phyloP scores from a whole-genome alignment of 2,888 invertebrate species.

The Zaprionus lineosus region DNA sequence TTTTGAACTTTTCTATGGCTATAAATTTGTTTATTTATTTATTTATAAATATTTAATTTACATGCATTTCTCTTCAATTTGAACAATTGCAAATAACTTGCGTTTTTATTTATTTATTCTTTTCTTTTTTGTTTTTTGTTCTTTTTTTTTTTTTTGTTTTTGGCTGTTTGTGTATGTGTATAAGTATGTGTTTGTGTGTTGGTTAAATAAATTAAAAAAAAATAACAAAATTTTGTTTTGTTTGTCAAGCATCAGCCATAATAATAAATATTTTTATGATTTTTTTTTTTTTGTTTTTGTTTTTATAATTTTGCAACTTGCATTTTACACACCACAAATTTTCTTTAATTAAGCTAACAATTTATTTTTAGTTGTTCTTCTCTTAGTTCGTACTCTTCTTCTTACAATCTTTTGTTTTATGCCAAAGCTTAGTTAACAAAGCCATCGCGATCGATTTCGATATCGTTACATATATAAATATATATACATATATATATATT shows the following conservation, averaged over 20 bases:
- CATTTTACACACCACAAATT: conserved; percentile 34
- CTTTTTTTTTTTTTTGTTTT: not conserved
- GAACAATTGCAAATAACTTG: conserved; percentile 22
- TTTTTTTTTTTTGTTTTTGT: no score
- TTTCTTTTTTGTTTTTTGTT: conserved; percentile 5
- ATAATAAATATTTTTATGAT: no score
- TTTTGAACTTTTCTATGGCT: conserved; percentile 60
- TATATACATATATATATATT: conserved; percentile 12
- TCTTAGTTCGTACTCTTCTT: conserved; percentile 6
- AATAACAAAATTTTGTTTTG: conserved; percentile 34
- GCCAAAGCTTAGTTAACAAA: conserved; percentile 47
- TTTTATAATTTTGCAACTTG: conserved; percentile 23
- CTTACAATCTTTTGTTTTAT: conserved; percentile 17
- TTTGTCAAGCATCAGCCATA: conserved; percentile 47
- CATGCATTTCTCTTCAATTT: conserved; percentile 30
- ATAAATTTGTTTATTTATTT: conserved; percentile 37
- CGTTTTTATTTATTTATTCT: not conserved
- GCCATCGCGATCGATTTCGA: conserved; percentile 34
- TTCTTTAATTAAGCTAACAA: conserved; percentile 47
- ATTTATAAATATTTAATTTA: conserved; percentile 31
- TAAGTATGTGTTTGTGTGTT: conserved; percentile 6
- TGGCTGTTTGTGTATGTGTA: conserved; percentile 6
- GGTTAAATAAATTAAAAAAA: conserved; percentile 23
- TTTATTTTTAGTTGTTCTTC: conserved; percentile 26
- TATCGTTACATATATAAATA: conserved; percentile 13